Evolutionary conservation across 2,888 invertebrate species (phyloP).

Genomic region (Saturnia japonica): DNA sequence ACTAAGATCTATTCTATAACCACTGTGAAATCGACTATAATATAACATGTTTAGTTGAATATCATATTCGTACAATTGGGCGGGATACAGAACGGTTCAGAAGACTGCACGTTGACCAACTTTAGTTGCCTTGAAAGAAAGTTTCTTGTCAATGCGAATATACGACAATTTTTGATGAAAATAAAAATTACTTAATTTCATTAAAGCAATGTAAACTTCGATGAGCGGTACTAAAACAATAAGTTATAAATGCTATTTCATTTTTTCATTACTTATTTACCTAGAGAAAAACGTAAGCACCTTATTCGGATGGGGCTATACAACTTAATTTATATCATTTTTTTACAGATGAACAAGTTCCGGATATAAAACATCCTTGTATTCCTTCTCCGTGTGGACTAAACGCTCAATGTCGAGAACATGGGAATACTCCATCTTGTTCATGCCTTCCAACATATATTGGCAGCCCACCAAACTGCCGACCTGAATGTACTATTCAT

Average conservation of each 20-base stretch:
- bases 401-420: constrained; percentile 84
- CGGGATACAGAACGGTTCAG: background rate
- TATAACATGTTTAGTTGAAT: too few species aligned
- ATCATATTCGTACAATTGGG: too few species aligned
- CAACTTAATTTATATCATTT: constrained; percentile 20
- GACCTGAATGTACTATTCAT: constrained; percentile 87
- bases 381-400: constrained; percentile 85
- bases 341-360: constrained; percentile 58
- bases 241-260: background rate
- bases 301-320: background rate
- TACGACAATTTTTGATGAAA: too few species aligned
- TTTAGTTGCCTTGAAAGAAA: too few species aligned
- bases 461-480: constrained; percentile 87
- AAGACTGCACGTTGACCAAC: too few species aligned
- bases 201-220: too few species aligned
- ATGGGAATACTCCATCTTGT: constrained; percentile 83
- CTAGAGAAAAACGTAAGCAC: background rate
- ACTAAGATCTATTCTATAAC: too few species aligned
- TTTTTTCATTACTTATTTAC: background rate
- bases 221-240: background rate
- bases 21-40: too few species aligned
- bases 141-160: too few species aligned
- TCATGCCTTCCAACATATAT: constrained; percentile 84
- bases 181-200: too few species aligned
- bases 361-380: constrained; percentile 75